These are phyloP conservation scores for Erpornis zantholeuca DNA, from an alignment of 2,113 vertebrate species.

Conservation along the genomic window DNA sequence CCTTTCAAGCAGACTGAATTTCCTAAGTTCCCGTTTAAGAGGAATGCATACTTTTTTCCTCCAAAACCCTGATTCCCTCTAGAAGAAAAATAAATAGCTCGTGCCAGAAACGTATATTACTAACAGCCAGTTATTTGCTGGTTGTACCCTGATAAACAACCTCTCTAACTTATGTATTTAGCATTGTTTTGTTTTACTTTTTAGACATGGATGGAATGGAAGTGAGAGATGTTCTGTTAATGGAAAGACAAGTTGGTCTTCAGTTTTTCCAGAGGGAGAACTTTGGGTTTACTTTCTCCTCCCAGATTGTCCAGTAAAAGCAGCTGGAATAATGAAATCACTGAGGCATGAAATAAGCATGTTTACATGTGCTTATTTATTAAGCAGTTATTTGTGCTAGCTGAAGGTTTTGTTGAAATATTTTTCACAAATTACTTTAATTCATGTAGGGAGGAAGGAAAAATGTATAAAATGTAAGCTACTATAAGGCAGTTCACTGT, in stretches of 20 bases:
- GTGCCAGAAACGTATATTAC: neutral
- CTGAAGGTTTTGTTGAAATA: neutral
- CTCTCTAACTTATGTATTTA: neutral
- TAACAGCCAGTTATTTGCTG: neutral
- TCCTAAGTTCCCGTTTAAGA: neutral
- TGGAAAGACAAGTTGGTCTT: neutral
- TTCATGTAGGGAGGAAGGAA: neutral
- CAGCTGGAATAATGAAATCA: neutral
- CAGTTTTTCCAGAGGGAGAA: neutral
- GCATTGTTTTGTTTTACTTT: neutral
- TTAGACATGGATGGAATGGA: neutral
- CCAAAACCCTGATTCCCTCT: neutral
- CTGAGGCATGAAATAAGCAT: neutral
- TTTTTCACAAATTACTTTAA: neutral
- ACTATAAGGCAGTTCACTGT: neutral
- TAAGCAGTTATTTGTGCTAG: neutral
- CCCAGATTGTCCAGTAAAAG: neutral
- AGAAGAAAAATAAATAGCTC: neutral
- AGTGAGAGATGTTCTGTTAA: neutral
- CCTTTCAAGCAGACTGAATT: rapidly evolving
- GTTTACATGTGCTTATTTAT: neutral
- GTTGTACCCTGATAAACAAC: neutral
- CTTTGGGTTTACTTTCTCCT: neutral
- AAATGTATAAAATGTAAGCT: neutral
- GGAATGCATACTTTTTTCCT: neutral